Evolutionary conservation across 2,113 vertebrate species (phyloP).

Genomic region (Platycercus adscitus): DNA sequence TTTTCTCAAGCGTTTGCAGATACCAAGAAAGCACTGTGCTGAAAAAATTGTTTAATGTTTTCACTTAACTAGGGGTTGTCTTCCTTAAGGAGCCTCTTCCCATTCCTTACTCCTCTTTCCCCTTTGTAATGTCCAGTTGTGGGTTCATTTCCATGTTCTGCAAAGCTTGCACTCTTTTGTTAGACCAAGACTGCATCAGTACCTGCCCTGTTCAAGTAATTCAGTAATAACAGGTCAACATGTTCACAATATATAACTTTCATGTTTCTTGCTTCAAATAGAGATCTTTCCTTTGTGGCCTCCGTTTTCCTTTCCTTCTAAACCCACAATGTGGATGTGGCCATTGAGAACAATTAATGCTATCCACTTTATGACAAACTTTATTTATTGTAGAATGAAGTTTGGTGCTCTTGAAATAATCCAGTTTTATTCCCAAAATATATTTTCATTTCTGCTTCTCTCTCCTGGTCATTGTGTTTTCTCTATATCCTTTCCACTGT

Average conservation of each 20-base stretch:
- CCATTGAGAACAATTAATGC: background rate
- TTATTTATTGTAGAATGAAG: background rate
- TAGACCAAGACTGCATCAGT: background rate
- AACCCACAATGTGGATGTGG: rapidly evolving
- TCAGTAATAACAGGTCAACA: background rate
- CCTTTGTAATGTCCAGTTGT: background rate
- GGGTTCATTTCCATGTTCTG: background rate
- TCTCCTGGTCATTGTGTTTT: background rate
- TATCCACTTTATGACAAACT: background rate
- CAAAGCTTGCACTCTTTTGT: background rate
- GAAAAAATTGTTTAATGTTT: background rate
- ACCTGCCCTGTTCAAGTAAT: background rate
- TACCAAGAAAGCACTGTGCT: background rate
- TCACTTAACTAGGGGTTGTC: background rate
- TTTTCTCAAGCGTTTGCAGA: background rate
- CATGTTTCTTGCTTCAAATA: background rate
- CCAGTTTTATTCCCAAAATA: background rate
- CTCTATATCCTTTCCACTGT: background rate
- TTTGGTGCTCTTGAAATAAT: background rate
- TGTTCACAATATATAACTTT: background rate
- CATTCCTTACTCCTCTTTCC: background rate
- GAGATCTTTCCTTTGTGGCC: background rate
- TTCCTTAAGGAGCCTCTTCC: background rate
- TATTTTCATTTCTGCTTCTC: background rate
- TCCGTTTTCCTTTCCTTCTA: background rate